Evolutionary conservation across 2,888 invertebrate genomes (phyloP).

Genomic region (Fragum whitleyi): DNA sequence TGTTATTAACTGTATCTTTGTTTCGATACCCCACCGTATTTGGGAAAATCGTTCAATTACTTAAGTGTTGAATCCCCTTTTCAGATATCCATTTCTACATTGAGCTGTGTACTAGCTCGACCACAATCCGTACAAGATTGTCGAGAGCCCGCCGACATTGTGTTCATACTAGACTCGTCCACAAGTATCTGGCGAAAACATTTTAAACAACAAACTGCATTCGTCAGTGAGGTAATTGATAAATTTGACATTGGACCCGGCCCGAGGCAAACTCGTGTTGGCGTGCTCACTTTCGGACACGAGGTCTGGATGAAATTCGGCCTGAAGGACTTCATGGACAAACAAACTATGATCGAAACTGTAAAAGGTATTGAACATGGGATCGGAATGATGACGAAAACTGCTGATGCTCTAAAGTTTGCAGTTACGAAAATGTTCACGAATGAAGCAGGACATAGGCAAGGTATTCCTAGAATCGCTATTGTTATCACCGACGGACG

Average conservation of each 20-base stretch:
- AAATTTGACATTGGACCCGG: slow-evolving; percentile 73
- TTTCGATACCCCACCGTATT: too few relatives aligned
- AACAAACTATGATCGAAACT: slow-evolving; percentile 46
- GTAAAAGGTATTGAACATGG: slow-evolving; percentile 63
- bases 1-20: too few relatives aligned
- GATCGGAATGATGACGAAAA: slow-evolving; percentile 70
- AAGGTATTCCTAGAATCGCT: slow-evolving; percentile 71
- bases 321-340: slow-evolving; percentile 64
- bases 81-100: background rate
- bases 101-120: background rate
- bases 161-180: slow-evolving; percentile 76
- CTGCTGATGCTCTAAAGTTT: slow-evolving; percentile 72
- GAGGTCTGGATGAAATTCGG: slow-evolving; percentile 66
- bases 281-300: slow-evolving; percentile 73
- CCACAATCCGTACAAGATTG: background rate
- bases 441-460: slow-evolving; percentile 55
- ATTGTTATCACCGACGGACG: slow-evolving; percentile 82
- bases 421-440: slow-evolving; percentile 69
- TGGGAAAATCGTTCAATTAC: too few relatives aligned
- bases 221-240: slow-evolving; percentile 70
- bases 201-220: slow-evolving; percentile 73
- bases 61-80: too few relatives aligned
- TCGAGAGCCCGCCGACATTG: slow-evolving; percentile 69
- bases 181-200: slow-evolving; percentile 77
- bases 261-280: slow-evolving; percentile 68